Evolutionary conservation across 2,113 vertebrate species (phyloP), one percentile per base, ranked within the genome.

Genomic region (Ptychochromis oligacanthus): DNA sequence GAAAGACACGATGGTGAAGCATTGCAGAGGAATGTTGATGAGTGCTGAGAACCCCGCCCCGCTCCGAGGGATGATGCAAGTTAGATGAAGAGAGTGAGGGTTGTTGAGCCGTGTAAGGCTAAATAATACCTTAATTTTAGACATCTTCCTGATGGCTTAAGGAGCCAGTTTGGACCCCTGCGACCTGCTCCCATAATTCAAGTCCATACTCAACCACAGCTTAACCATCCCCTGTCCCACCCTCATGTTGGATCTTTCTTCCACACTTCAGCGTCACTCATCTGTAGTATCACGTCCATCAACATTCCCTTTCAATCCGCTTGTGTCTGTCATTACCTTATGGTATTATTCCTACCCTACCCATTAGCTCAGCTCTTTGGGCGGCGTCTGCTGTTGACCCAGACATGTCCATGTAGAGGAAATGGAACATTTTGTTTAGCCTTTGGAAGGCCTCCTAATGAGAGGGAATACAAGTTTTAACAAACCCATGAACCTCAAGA

Each of bases 321-420:
- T 52, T 83, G 34, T 75, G 91, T 94, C 91, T 93, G 90, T 93
- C 92, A 93, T 89, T 89, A 92, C 18, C n/a, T 80, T 88, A 92
- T 94, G 79, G 31, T 79, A 74, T 94, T 91, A 91, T 85, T 36
- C 46, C 60, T 76, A 22, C 79, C 74, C 82, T 14, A 74, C 61
- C 52, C 49, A 81, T 89, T 92, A 89, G 75, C 60, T 75, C 52
- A n/a, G 72, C 46, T 87, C 78, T 89, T 77, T 80, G 62, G 79
- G 84, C 55, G 72, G 79, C 72, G 38, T 80, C 61, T 85, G 82
- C 58, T 7, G 28, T 46, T 18, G 7, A 79, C 60, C 36, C 78
- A 89, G 75, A 87, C 85, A 89, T 87, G 80, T 7, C 88, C 85
- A 88, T 91, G 85, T 90, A 91, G 64, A 93, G 87, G 64, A 90